A percentile compares a stretch with the other conserved stretches of the same genome.
phyloP scores from a whole-genome alignment of 2,797 vertebrate species.

The Channa striata region DNA sequence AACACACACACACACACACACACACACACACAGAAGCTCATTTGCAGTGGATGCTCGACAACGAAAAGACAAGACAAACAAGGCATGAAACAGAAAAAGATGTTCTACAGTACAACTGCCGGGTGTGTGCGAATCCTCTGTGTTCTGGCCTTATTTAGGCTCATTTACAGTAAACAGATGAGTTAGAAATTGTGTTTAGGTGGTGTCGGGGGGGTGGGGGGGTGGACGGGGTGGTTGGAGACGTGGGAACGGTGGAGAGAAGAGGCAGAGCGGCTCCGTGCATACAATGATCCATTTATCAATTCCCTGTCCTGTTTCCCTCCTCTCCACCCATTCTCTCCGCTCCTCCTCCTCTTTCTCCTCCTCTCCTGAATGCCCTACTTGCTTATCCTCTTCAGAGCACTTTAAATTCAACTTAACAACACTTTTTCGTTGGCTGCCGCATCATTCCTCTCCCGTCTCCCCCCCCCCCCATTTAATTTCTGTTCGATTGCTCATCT shows the following conservation, averaged over 20 bases:
- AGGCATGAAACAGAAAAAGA: conserved; percentile 58
- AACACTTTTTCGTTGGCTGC: conserved; percentile 39
- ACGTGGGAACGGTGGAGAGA: conserved; percentile 62
- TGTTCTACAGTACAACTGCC: conserved; percentile 42
- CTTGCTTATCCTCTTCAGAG: conserved; percentile 72
- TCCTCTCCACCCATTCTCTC: conserved; percentile 61
- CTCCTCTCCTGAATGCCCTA: conserved; percentile 72
- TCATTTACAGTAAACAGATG: conserved; percentile 77
- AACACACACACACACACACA: conserved; percentile 38
- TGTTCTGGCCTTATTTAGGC: conserved; percentile 71
- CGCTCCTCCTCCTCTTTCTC: conserved; percentile 63
- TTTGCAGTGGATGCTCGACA: conserved; percentile 57
- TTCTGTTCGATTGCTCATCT: conserved; percentile 61
- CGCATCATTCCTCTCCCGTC: conserved; percentile 6
- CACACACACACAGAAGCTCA: conserved; percentile 50
- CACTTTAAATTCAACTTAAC: conserved; percentile 73
- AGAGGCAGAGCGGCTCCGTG: conserved; percentile 59
- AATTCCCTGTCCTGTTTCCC: conserved; percentile 65
- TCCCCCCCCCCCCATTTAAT: conserved; percentile 47
- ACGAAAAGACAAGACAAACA: conserved; percentile 63
- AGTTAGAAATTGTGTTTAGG: conserved; percentile 73
- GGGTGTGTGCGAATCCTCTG: conserved; percentile 61
- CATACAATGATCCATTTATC: conserved; percentile 80
- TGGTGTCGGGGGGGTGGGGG: conserved; percentile 51
- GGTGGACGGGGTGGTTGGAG: conserved; percentile 38